Base-by-base conservation (phyloP, 2,888 invertebrate species). In the Fragum whitleyi region DNA sequence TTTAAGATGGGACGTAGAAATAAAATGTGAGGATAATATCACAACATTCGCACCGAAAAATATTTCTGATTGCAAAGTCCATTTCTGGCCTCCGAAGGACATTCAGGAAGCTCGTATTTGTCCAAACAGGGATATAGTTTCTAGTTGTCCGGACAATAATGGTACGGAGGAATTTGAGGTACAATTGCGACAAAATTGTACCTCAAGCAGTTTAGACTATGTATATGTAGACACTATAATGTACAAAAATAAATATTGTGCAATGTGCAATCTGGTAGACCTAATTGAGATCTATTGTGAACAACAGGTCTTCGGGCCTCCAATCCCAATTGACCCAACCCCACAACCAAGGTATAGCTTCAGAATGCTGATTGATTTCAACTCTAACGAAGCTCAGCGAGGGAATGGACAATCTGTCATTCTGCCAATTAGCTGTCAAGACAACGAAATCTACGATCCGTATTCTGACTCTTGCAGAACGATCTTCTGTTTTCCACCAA, bases 181-280 rank as follows among this genome's bases (percentile, higher is more conserved):
- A 14, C 16, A 42, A 23, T 19, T 65, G 6, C 39, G 42, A 42
- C n/a, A 42, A 26, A 65, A 65, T 23, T 65, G 65, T 42, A 23
- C 65, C 0, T 16, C 19, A 2, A 21, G 21, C 26, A 26, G 23
- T 9, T 67, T 65, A 39, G 51, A 74, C 1, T 32, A 79, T 6
- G 69, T 77, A 2, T 80, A 74, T 74, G 53, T 32, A 23, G 11
- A 16, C 0, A 61, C 29, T 0, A 47, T 3, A 16, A 36, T 62
- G 21, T 91, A 89, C 81, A 79, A 81, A 36, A 92, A 91, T 67
- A 65, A 77, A 59, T 86, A 87, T 71, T 92, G 92, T 77, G 92
- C 92, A 9, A 51, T 83, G 9, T 92, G 92, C 71, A 80, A 90
- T 68, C 39, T 36, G 21, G n/a, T 67, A 3, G 28, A 36, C 0